Base-by-base conservation (phyloP, 2,113 vertebrate genomes). In the Pangasianodon hypophthalmus region DNA sequence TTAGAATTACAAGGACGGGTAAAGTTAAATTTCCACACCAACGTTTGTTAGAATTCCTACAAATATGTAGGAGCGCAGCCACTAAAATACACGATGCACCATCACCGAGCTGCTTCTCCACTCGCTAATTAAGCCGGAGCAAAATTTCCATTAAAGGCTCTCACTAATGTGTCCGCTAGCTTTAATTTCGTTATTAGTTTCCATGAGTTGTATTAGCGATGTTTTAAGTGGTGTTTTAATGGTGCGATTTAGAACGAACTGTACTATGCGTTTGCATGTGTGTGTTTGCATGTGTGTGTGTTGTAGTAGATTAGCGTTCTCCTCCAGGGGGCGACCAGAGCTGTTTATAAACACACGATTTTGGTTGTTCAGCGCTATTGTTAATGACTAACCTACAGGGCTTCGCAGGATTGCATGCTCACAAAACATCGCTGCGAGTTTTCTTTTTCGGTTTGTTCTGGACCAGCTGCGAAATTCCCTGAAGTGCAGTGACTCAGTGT, bases 301-400 rank as follows among this genome's bases (percentile, higher is more conserved):
- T 52, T 48, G 81, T 46, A 46, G 56, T 84, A 26, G 56, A 84
- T 84, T 84, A 84, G 56, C 56, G 11, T 62, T 60, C 86, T 75
- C 71, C 73, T 60, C 85, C 50, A 75, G 52, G 71, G 85, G 69
- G 50, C 41, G 41, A 79, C 54, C 71, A 46, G 41, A n/a, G 41
- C 73, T 62, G 54, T 80, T 87, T 44, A 44, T 79, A 48, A 62
- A 19, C 86, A 58, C 56, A 75, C n/a, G n/a, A 79, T 79, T 75
- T 44, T 80, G 54, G 86, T 48, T 32, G 41, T 88, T 88, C 80
- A 81, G 58, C 44, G 50, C 32, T 58, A 58, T 77, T 69, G 60
- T 62, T 88, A 88, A 83, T 88, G 60, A 82, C 48, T 82, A 83
- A 69, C 60, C 87, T 81, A 56, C 60, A 44, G 79, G 79, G n/a